Evolutionary conservation across 1,140 invertebrate species (phyloP).

Genomic region (Tenebrio molitor): DNA sequence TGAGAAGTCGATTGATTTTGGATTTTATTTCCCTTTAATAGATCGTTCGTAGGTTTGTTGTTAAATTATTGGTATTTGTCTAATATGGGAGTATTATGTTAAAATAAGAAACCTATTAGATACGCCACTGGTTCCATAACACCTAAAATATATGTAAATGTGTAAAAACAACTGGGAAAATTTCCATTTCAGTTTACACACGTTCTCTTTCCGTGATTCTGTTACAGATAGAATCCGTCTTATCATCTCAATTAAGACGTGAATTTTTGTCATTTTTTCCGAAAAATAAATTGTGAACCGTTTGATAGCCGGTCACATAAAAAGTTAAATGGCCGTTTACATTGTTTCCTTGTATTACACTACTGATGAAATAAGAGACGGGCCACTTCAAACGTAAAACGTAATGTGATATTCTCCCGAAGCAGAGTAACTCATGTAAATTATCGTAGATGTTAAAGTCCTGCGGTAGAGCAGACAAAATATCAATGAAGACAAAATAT

Average conservation of each 20-base stretch:
- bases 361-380: background rate
- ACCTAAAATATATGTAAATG: background rate
- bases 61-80: background rate
- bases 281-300: too few relatives aligned
- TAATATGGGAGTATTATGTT: too few relatives aligned
- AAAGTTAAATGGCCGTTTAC: too few relatives aligned
- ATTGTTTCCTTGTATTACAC: too few relatives aligned
- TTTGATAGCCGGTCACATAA: background rate
- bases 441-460: background rate
- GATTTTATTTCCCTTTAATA: background rate
- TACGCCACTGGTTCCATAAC: background rate
- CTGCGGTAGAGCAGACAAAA: background rate
- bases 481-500: constrained; percentile 5
- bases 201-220: too few relatives aligned
- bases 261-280: too few relatives aligned
- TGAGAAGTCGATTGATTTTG: background rate
- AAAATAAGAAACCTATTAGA: background rate
- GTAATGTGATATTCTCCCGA: background rate
- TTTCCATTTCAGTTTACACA: background rate
- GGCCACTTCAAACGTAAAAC: background rate
- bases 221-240: too few relatives aligned
- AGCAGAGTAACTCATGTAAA: background rate
- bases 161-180: background rate
- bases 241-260: too few relatives aligned
- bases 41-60: background rate